Percentiles rank a stretch among this genome's conserved stretches.
These are phyloP conservation scores for Thumatha senex DNA, from an alignment of 2,888 invertebrate species.

Conservation along the genomic window DNA sequence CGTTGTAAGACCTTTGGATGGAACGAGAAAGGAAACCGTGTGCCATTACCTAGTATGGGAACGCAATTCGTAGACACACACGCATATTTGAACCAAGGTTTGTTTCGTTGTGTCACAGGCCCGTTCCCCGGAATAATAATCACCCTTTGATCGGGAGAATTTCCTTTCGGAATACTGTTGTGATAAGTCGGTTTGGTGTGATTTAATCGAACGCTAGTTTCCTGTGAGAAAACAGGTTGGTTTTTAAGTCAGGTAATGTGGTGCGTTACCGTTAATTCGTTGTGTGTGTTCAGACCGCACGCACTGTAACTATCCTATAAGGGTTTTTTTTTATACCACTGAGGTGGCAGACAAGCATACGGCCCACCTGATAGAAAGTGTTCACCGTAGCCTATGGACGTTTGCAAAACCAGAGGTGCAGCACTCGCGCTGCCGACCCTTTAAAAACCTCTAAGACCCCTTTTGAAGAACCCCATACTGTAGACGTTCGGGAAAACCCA, in stretches of 20 bases:
- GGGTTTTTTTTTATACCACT: constrained; percentile 36
- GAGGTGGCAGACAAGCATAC: too few relatives aligned
- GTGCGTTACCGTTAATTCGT: constrained; percentile 65
- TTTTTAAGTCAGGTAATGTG: constrained; percentile 69
- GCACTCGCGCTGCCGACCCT: too few relatives aligned
- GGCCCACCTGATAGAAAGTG: too few relatives aligned
- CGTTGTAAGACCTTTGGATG: constrained; percentile 56
- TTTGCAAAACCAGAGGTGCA: too few relatives aligned
- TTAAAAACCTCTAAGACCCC: too few relatives aligned
- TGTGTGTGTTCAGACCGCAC: constrained; percentile 54
- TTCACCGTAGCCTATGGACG: too few relatives aligned
- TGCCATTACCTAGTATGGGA: constrained; percentile 78
- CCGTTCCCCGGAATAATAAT: constrained; percentile 47
- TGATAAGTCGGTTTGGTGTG: constrained; percentile 60
- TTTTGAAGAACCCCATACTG: too few relatives aligned
- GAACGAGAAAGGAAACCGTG: constrained; percentile 67
- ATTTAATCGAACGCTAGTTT: constrained; percentile 75
- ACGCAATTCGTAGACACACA: constrained; percentile 79
- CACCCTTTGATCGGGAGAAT: constrained; percentile 51
- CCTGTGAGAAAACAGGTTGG: constrained; percentile 77
- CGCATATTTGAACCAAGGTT: constrained; percentile 64
- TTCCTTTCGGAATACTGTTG: constrained; percentile 57
- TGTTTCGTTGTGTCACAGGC: constrained; percentile 60
- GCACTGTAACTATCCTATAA: constrained; percentile 36
- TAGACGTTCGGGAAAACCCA: too few relatives aligned